Conservation (phyloP, 1,140 invertebrate genomes). For the Pogonomyrmex californicus region DNA sequence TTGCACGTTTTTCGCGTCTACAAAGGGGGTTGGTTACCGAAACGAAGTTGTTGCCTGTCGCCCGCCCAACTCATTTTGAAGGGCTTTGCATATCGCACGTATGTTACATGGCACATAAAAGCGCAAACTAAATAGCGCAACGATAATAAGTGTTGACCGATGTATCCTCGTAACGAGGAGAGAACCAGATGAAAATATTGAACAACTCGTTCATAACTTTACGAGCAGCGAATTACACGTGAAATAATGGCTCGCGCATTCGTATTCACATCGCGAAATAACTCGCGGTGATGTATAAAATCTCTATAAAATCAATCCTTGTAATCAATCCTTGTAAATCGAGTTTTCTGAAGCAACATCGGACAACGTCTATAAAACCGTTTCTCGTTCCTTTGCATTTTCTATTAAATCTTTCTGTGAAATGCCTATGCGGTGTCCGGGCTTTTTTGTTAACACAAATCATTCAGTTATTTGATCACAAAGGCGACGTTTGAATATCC, state of each 20-base stretch:
- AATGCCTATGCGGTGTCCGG: background rate
- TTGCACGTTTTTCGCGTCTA: constrained; percentile 48
- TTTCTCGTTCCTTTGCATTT: background rate
- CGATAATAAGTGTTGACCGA: background rate
- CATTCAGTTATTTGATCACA: constrained; percentile 4
- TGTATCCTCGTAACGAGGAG: background rate
- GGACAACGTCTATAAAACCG: background rate
- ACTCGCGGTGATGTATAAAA: background rate
- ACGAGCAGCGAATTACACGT: background rate
- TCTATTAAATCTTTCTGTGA: background rate
- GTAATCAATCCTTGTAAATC: background rate
- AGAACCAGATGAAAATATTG: background rate
- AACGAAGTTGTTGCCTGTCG: constrained; percentile 44
- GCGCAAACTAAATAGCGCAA: constrained; percentile 41
- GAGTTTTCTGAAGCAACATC: background rate
- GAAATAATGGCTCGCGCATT: background rate
- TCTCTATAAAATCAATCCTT: background rate
- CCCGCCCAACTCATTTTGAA: constrained; percentile 42
- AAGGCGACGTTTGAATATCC: background rate
- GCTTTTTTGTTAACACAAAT: background rate
- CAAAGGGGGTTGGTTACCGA: constrained; percentile 43
- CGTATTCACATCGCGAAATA: background rate
- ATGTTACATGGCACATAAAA: constrained; percentile 18
- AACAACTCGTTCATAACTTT: background rate
- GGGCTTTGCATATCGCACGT: constrained; percentile 29